Conservation (phyloP, 2,888 invertebrate species). For the Drosophila putrida region DNA sequence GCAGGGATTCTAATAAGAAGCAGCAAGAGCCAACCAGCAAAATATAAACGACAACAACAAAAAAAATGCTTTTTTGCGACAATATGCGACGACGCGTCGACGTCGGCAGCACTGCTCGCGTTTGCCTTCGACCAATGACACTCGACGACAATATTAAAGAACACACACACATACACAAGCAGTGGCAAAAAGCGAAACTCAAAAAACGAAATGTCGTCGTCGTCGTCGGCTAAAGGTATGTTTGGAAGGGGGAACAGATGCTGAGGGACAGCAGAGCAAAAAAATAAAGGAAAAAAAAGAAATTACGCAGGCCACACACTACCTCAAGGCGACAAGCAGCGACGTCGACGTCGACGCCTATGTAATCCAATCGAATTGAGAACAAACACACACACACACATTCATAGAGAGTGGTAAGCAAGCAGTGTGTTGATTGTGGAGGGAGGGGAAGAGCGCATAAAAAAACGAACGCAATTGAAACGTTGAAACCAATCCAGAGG, state of each 20-base stretch:
- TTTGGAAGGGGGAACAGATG: slow-evolving; percentile 43
- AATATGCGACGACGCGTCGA: slow-evolving; percentile 62
- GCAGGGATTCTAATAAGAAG: slow-evolving; percentile 66
- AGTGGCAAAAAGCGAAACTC: slow-evolving; percentile 65
- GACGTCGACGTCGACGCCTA: slow-evolving; percentile 46
- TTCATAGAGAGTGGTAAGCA: slow-evolving; percentile 5
- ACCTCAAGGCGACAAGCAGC: slow-evolving; percentile 37
- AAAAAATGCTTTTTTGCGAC: slow-evolving; percentile 53
- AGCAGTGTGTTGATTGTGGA: slow-evolving; percentile 13
- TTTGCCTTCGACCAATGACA: slow-evolving; percentile 84
- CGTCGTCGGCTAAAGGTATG: slow-evolving; percentile 34
- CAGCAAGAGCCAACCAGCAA: slow-evolving; percentile 14
- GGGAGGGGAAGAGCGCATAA: slow-evolving; percentile 47
- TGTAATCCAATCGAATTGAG: slow-evolving; percentile 77
- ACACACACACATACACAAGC: slow-evolving; percentile 40
- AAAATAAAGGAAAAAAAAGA: slow-evolving; percentile 45
- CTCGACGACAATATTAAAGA: slow-evolving; percentile 84
- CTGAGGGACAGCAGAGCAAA: slow-evolving; percentile 57
- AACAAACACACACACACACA: slow-evolving; percentile 59
- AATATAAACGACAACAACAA: slow-evolving; percentile 6
- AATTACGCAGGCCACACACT: slow-evolving; percentile 56
- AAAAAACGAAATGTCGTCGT: slow-evolving; percentile 76
- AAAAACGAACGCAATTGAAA: slow-evolving; percentile 76
- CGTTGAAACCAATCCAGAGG: slow-evolving; percentile 76
- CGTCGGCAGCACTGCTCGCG: slow-evolving; percentile 55